These are phyloP conservation scores for Pseudolycoriella hygida DNA, from an alignment of 2,888 invertebrate genomes.

Conservation along the genomic window DNA sequence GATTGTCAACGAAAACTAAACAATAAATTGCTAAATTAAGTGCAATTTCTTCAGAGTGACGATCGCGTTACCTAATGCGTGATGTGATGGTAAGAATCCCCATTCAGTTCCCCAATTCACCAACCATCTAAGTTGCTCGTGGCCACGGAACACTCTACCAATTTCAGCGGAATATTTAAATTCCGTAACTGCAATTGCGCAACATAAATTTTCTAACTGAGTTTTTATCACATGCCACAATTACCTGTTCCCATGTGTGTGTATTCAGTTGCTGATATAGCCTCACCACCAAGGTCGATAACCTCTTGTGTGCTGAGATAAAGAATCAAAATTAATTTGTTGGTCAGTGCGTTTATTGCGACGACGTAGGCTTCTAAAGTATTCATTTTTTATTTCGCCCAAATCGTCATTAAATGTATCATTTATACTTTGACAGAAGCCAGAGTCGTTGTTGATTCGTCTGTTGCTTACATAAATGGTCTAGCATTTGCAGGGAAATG, in stretches of 20 bases:
- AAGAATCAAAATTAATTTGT: no score
- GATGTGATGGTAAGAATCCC: constrained; percentile 29
- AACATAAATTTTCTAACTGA: no score
- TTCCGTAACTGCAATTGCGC: constrained; percentile 56
- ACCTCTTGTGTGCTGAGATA: constrained; percentile 41
- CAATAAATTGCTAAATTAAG: no score
- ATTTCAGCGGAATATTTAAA: constrained; percentile 34
- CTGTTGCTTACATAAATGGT: constrained; percentile 38
- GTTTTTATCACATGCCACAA: no score
- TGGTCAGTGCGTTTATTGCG: no score
- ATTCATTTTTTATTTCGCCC: no score
- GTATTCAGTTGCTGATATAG: constrained; percentile 27
- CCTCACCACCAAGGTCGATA: constrained; percentile 43
- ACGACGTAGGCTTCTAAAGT: no score
- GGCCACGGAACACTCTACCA: constrained; percentile 36
- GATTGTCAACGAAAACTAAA: constrained; percentile 72
- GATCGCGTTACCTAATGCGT: no score
- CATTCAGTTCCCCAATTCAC: constrained; percentile 28
- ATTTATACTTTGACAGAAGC: no score
- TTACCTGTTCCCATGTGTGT: constrained; percentile 27
- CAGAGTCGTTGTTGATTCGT: no score
- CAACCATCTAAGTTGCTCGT: constrained; percentile 36
- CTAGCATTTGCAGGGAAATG: constrained; percentile 44
- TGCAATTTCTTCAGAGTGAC: no score
- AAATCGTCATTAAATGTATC: no score